phyloP scores from a whole-genome alignment of 2,888 invertebrate species.

The Orthonychiurus folsomi region DNA sequence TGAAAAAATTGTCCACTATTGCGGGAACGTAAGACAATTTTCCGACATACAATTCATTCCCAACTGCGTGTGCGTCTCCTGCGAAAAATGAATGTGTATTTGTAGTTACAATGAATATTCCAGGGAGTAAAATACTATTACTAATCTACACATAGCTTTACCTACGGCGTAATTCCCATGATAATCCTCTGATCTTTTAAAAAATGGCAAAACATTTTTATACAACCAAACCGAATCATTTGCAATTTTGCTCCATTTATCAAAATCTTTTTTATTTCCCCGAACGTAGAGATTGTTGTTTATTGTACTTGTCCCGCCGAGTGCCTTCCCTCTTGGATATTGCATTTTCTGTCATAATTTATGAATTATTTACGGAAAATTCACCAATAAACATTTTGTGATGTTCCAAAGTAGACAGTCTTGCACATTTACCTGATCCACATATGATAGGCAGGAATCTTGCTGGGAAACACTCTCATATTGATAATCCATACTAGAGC shows the following conservation, averaged over 20 bases:
- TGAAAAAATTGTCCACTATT: slow-evolving; percentile 10
- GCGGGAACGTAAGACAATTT: slow-evolving; percentile 23
- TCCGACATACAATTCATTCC: slow-evolving; percentile 22
- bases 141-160: not conserved
- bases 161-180: slow-evolving; percentile 18
- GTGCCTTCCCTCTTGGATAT: slow-evolving; percentile 21
- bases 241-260: slow-evolving; percentile 26
- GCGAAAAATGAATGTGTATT: not conserved
- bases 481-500: not conserved
- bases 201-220: slow-evolving; percentile 16
- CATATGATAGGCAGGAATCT: too few relatives aligned
- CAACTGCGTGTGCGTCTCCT: slow-evolving; percentile 17
- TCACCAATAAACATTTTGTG: too few relatives aligned
- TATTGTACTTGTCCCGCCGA: slow-evolving; percentile 25
- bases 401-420: too few relatives aligned
- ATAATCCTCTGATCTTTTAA: slow-evolving; percentile 23
- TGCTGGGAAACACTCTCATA: slow-evolving; percentile 11
- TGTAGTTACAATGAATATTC: not conserved
- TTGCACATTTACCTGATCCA: too few relatives aligned
- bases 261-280: slow-evolving; percentile 24
- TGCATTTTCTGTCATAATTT: not conserved
- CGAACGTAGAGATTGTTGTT: slow-evolving; percentile 25
- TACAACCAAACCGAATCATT: slow-evolving; percentile 21
- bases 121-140: not conserved
- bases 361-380: not conserved